A percentile compares a stretch with the other conserved stretches of the same genome.
Evolutionary conservation across 2,888 invertebrate genomes (phyloP).

Genomic region (Eulithis testata): DNA sequence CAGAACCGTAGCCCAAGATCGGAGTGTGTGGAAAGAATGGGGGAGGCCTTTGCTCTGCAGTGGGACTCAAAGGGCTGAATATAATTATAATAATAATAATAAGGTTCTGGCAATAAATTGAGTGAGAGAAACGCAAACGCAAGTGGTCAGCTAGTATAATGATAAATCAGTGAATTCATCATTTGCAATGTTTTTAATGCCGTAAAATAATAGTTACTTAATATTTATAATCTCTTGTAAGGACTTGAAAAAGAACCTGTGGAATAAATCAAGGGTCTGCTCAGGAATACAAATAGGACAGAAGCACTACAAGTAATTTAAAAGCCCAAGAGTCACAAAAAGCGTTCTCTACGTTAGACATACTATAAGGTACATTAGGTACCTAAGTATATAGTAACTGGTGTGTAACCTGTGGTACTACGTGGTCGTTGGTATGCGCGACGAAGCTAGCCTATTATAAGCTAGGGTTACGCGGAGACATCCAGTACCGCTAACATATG

Average conservation of each 20-base stretch:
- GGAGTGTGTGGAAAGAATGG: too few relatives aligned
- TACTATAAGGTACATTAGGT: constrained; percentile 11
- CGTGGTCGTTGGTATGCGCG: constrained; percentile 26
- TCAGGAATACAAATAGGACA: constrained; percentile 15
- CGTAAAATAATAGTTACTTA: not conserved
- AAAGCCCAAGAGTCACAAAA: constrained; percentile 10
- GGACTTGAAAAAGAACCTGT: constrained; percentile 1
- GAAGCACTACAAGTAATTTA: constrained; percentile 3
- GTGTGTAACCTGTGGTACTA: constrained; percentile 6
- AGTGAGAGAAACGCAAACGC: too few relatives aligned
- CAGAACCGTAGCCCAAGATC: too few relatives aligned
- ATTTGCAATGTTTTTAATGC: not conserved
- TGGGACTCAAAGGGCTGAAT: too few relatives aligned
- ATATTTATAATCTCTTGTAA: not conserved
- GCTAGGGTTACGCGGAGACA: constrained; percentile 23
- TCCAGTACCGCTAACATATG: constrained; percentile 42
- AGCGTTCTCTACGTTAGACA: constrained; percentile 14
- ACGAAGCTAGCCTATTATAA: constrained; percentile 22
- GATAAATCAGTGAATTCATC: too few relatives aligned
- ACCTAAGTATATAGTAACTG: constrained; percentile 1
- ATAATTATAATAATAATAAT: too few relatives aligned
- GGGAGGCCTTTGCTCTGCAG: too few relatives aligned
- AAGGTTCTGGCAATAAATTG: too few relatives aligned
- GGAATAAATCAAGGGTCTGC: constrained; percentile 3
- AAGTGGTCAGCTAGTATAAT: too few relatives aligned